Conservation (phyloP, 2,797 vertebrate species). For the Phataginus tricuspis region DNA sequence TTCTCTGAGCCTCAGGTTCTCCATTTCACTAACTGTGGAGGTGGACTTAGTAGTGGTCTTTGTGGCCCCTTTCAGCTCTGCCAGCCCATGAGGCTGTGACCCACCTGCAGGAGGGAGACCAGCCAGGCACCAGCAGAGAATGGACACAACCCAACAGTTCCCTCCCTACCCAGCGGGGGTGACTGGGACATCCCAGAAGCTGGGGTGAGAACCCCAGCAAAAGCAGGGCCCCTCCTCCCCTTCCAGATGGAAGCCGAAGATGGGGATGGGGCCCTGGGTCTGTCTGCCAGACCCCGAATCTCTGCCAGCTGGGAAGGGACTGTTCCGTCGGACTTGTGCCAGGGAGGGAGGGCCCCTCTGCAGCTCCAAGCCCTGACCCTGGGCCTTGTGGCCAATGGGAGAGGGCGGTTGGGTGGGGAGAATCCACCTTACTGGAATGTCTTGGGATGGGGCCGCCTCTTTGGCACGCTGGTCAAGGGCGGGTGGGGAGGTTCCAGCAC, state of each 20-base stretch:
- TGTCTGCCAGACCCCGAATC: not conserved
- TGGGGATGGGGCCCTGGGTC: fast-evolving
- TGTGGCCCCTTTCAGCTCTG: not conserved
- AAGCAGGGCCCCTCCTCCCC: not conserved
- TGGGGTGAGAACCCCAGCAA: not conserved
- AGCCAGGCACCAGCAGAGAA: not conserved
- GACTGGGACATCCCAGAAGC: not conserved
- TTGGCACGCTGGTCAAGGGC: fast-evolving
- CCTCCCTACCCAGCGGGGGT: too few relatives aligned
- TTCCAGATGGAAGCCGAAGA: not conserved
- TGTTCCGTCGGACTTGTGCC: not conserved
- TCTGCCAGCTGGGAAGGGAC: not conserved
- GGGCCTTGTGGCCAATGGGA: not conserved
- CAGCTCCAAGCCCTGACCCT: not conserved
- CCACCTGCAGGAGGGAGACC: not conserved
- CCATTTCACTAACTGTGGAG: not conserved
- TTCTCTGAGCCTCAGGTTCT: not conserved
- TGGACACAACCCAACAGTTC: not conserved
- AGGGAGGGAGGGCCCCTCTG: not conserved
- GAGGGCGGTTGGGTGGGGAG: not conserved
- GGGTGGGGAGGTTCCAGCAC: not conserved
- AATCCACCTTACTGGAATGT: not conserved
- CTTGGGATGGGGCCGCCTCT: not conserved
- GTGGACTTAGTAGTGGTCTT: not conserved
- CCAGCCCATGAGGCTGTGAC: not conserved